A percentile compares a stretch with the other conserved stretches of the same genome.
Conservation (phyloP, 2,888 invertebrate species). For the Ectemnius cavifrons region DNA sequence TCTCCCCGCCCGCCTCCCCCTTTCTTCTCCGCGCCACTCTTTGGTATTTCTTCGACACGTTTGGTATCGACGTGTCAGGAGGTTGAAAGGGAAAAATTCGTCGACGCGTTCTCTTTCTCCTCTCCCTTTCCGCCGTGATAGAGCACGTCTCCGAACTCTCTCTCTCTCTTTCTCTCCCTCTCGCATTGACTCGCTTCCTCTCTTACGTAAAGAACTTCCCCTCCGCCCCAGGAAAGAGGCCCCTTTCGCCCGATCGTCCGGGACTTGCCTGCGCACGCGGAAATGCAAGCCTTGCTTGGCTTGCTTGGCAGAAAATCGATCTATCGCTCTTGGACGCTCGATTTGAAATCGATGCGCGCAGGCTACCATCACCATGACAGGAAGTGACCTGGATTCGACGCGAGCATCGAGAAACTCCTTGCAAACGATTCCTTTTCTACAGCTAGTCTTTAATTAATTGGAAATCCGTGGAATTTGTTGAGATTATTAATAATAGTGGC, state of each 20-base stretch:
- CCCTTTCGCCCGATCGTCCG: constrained; percentile 3
- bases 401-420: constrained; percentile 5
- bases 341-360: constrained; percentile 57
- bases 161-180: neutral
- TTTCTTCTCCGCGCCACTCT: too few relatives aligned
- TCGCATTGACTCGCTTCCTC: too few relatives aligned
- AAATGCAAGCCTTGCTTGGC: constrained; percentile 56
- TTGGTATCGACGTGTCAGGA: neutral
- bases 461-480: too few relatives aligned
- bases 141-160: constrained; percentile 8
- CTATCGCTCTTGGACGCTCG: constrained; percentile 33
- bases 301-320: constrained; percentile 61
- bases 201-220: neutral
- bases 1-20: constrained; percentile 10
- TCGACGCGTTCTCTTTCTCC: constrained; percentile 38
- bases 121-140: constrained; percentile 41
- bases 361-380: constrained; percentile 40
- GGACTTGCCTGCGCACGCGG: constrained; percentile 46
- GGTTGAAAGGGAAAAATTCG: constrained; percentile 42
- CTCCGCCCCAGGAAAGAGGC: neutral
- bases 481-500: too few relatives aligned
- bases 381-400: constrained; percentile 62
- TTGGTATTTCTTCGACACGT: too few relatives aligned
- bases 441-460: too few relatives aligned
- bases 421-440: too few relatives aligned